Percentiles rank a stretch among this genome's conserved stretches.
phyloP scores from a whole-genome alignment of 2,113 vertebrate species.

The Todiramphus saurophagus region DNA sequence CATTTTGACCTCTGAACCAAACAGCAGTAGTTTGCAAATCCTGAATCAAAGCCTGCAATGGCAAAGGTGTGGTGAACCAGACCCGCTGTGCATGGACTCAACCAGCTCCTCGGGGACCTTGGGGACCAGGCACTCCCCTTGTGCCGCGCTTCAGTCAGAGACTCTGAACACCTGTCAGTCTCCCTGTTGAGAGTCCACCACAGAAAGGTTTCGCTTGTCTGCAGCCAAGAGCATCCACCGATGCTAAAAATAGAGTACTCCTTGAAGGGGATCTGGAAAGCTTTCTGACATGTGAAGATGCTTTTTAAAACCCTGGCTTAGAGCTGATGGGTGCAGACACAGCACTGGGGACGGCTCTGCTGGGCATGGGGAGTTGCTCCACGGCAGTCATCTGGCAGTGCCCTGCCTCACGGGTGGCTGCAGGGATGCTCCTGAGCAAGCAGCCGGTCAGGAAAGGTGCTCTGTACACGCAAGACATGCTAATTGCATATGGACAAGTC shows the following conservation, averaged over 20 bases:
- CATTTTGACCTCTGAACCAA: neutral
- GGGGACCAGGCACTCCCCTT: neutral
- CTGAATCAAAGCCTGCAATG: neutral
- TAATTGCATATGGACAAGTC: neutral
- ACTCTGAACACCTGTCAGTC: neutral
- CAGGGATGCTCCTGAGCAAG: neutral
- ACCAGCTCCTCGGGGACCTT: neutral
- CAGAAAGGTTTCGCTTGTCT: neutral
- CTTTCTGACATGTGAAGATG: neutral
- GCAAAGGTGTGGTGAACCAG: rapidly evolving
- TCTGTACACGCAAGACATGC: neutral
- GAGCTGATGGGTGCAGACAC: neutral
- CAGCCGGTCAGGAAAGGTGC: neutral
- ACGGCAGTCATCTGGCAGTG: rapidly evolving
- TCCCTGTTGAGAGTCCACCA: neutral
- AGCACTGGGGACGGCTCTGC: rapidly evolving
- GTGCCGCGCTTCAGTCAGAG: neutral
- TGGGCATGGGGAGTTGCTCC: neutral
- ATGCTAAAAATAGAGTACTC: slow-evolving; percentile 31
- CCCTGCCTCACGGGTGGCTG: neutral
- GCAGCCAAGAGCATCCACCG: neutral
- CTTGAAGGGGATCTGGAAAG: slow-evolving; percentile 29
- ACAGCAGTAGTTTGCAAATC: neutral
- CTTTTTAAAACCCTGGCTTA: neutral
- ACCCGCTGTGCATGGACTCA: neutral